A percentile compares a stretch with the other conserved stretches of the same genome.
Conservation (phyloP, 1,140 invertebrate species). For the Halictus rubicundus region DNA sequence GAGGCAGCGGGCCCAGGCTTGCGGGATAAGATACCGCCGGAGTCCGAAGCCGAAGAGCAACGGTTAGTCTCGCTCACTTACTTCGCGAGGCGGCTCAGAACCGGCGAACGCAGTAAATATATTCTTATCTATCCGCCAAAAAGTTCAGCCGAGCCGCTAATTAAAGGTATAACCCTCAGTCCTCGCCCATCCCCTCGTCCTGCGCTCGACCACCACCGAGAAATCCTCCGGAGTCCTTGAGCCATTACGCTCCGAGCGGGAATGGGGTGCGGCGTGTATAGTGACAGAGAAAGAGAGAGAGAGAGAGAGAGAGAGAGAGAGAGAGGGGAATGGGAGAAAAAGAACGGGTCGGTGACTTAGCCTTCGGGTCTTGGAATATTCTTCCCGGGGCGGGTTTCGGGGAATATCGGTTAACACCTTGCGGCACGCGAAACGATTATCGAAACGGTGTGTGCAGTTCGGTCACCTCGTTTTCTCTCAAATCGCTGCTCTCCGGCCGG, state of each 20-base stretch:
- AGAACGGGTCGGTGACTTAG: conserved; percentile 9
- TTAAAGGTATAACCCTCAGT: conserved; percentile 68
- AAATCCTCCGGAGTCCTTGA: neutral
- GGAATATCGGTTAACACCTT: conserved; percentile 40
- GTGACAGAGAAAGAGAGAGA: neutral
- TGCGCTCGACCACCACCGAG: conserved; percentile 5
- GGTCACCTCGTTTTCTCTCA: neutral
- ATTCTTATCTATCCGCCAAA: conserved; percentile 73
- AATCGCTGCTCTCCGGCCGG: neutral
- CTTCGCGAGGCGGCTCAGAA: conserved; percentile 23
- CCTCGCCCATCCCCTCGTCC: conserved; percentile 10
- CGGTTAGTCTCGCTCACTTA: conserved; percentile 62
- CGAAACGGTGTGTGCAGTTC: neutral
- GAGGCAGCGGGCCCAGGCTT: conserved; percentile 20
- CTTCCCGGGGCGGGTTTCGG: neutral
- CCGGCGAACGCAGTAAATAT: conserved; percentile 67
- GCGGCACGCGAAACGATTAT: conserved; percentile 33
- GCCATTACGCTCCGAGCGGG: neutral
- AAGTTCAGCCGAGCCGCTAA: conserved; percentile 70
- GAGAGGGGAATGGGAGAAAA: neutral
- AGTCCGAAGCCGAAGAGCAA: conserved; percentile 55
- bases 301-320: neutral
- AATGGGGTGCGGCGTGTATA: neutral
- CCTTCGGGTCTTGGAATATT: neutral
- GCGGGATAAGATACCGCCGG: conserved; percentile 66